phyloP scores from a whole-genome alignment of 92 coral and sea anemone species.

The Montipora capitata region DNA sequence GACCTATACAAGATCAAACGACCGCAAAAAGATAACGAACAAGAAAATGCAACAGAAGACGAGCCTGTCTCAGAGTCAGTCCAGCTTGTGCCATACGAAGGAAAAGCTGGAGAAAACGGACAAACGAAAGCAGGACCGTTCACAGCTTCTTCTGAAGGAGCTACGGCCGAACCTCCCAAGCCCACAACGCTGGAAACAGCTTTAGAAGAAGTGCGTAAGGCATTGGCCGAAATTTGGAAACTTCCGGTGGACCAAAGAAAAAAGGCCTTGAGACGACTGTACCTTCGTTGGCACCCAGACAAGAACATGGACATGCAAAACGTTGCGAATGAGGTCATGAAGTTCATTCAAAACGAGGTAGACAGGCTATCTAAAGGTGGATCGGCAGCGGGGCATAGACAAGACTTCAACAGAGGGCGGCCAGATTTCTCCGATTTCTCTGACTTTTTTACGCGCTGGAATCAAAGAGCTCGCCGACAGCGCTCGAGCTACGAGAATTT shows the following conservation, averaged over 20 bases:
- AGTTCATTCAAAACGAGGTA: conserved; percentile 84
- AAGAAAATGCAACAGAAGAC: conserved; percentile 30
- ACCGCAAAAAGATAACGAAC: conserved; percentile 39
- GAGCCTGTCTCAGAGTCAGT: conserved; percentile 32
- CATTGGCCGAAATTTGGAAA: conserved; percentile 80
- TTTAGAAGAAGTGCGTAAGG: conserved; percentile 78
- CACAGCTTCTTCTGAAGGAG: conserved; percentile 37
- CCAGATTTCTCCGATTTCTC: conserved; percentile 65
- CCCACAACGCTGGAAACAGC: conserved; percentile 81
- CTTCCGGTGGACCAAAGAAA: conserved; percentile 80
- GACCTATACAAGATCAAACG: conserved; percentile 90
- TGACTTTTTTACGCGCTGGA: conserved; percentile 57
- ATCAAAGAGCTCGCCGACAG: conserved; percentile 74
- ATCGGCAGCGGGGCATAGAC: conserved; percentile 2
- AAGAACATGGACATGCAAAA: conserved; percentile 88
- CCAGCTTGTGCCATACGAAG: conserved; percentile 75
- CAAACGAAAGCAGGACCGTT: conserved; percentile 39
- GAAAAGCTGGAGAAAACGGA: conserved; percentile 11
- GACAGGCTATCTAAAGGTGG: conserved; percentile 55
- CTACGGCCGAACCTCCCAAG: conserved; percentile 30
- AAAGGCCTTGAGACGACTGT: conserved; percentile 84
- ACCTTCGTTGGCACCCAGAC: conserved; percentile 96
- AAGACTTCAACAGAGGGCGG: conserved; percentile 21
- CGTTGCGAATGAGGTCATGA: conserved; percentile 79
- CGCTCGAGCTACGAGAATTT: conserved; percentile 82